Evolutionary conservation across 23 tunicate species (phyloP).

Genomic region (Styela plicata): DNA sequence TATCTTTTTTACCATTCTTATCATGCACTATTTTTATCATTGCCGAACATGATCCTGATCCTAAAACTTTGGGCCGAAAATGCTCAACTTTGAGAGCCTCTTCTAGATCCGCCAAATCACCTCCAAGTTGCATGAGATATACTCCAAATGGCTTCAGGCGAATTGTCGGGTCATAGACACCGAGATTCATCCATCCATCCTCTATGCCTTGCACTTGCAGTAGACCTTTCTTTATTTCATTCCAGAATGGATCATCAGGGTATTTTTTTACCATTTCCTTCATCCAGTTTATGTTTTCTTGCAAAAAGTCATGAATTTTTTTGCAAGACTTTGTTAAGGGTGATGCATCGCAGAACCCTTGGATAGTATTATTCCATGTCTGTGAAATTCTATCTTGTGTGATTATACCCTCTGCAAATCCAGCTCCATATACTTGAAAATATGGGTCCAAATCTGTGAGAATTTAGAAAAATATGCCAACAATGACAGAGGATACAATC

Average conservation of each 20-base stretch:
- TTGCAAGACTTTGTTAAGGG: slow-evolving; percentile 20
- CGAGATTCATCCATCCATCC: slow-evolving; percentile 28
- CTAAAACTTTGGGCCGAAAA: not conserved
- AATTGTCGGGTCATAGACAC: slow-evolving; percentile 18
- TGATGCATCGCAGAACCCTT: slow-evolving; percentile 20
- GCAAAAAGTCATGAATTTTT: slow-evolving; percentile 14
- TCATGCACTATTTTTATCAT: slow-evolving; percentile 31
- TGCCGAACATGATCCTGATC: slow-evolving; percentile 54
- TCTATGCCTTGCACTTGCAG: slow-evolving; percentile 54
- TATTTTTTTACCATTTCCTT: slow-evolving; percentile 10
- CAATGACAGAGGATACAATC: no score
- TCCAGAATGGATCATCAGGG: slow-evolving; percentile 36
- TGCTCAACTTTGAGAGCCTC: slow-evolving; percentile 20
- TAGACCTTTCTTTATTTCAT: slow-evolving; percentile 29
- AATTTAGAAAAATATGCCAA: no score
- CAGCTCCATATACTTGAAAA: slow-evolving; percentile 46
- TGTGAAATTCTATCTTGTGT: slow-evolving; percentile 30
- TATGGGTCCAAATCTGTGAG: not conserved
- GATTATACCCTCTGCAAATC: slow-evolving; percentile 40
- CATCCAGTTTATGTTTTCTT: slow-evolving; percentile 33
- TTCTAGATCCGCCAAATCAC: slow-evolving; percentile 31
- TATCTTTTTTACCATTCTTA: slow-evolving; percentile 14
- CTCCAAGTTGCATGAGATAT: slow-evolving; percentile 19
- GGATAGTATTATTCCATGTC: slow-evolving; percentile 17
- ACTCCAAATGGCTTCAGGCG: slow-evolving; percentile 54